Evolutionary conservation across 53 echinoderm and acorn worm species (phyloP).

Genomic region (Crossaster papposus): DNA sequence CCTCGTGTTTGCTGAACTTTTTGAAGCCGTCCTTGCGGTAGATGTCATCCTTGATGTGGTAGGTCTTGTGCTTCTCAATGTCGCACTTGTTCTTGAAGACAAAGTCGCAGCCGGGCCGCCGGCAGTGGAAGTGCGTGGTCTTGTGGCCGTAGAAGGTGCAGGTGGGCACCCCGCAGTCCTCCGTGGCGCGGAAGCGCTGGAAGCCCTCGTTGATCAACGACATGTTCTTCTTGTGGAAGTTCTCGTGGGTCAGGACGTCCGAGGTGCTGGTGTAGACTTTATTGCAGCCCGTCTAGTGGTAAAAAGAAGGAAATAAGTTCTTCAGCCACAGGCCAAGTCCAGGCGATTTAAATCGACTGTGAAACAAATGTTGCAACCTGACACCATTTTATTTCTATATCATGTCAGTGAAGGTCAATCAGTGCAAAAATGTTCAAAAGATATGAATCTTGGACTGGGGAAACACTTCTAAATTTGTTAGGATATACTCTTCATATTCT

Average conservation of each 20-base stretch:
- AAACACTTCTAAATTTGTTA: too few relatives aligned
- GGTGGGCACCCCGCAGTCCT: conserved; percentile 85
- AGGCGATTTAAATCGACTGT: too few relatives aligned
- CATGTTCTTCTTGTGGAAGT: conserved; percentile 99
- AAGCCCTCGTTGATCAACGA: conserved; percentile 96
- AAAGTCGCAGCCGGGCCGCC: conserved; percentile 88
- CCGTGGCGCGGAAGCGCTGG: conserved; percentile 98
- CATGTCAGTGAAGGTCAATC: too few relatives aligned
- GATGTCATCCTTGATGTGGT: conserved; percentile 96
- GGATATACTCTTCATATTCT: too few relatives aligned
- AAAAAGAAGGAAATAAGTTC: not conserved
- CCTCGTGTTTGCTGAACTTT: conserved; percentile 99
- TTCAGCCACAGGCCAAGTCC: not conserved
- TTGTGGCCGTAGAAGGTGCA: conserved; percentile 98
- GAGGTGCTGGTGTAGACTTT: conserved; percentile 99
- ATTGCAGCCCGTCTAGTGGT: conserved; percentile 82
- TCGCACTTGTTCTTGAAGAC: conserved; percentile 99
- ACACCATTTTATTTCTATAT: too few relatives aligned
- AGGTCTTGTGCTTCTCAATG: conserved; percentile 97
- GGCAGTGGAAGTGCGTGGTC: conserved; percentile 99
- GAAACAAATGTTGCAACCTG: too few relatives aligned
- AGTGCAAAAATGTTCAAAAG: too few relatives aligned
- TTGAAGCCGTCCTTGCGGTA: conserved; percentile 95
- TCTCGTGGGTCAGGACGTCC: conserved; percentile 96
- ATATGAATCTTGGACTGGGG: too few relatives aligned